Percentiles rank a stretch among this genome's conserved stretches.
Evolutionary conservation across 2,113 vertebrate genomes (phyloP).

Genomic region (Hemiprocne comata): DNA sequence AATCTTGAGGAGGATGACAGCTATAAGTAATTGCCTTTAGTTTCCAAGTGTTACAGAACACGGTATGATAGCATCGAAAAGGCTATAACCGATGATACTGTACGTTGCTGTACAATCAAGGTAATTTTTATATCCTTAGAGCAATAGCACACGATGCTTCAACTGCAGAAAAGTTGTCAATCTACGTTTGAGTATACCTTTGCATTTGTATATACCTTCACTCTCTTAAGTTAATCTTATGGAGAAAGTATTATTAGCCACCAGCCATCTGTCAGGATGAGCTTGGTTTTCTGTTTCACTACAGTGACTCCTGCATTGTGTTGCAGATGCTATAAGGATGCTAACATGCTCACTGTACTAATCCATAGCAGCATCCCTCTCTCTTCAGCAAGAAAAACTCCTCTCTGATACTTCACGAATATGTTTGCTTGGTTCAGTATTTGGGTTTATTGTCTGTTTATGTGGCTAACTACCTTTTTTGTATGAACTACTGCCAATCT

Average conservation of each 20-base stretch:
- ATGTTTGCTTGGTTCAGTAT: neutral
- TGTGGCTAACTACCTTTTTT: constrained; percentile 1
- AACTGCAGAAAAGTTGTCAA: neutral
- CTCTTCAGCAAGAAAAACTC: neutral
- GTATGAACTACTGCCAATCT: neutral
- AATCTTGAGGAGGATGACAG: neutral
- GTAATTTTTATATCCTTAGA: neutral
- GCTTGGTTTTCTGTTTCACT: neutral
- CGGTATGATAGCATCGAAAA: neutral
- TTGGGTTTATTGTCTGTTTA: neutral
- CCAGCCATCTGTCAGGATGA: neutral
- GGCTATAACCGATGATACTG: neutral
- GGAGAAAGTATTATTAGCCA: neutral
- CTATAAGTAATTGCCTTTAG: neutral
- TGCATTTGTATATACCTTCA: neutral
- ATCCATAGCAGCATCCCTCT: neutral
- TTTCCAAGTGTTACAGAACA: neutral
- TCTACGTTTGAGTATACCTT: neutral
- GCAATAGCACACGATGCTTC: neutral
- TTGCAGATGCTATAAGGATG: neutral
- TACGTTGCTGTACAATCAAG: neutral
- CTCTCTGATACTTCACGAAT: neutral
- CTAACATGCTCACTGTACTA: neutral
- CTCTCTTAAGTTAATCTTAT: neutral
- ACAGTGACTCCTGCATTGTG: neutral